These are phyloP conservation scores for Sturmia bella DNA, from an alignment of 2,888 invertebrate species.

Conservation along the genomic window DNA sequence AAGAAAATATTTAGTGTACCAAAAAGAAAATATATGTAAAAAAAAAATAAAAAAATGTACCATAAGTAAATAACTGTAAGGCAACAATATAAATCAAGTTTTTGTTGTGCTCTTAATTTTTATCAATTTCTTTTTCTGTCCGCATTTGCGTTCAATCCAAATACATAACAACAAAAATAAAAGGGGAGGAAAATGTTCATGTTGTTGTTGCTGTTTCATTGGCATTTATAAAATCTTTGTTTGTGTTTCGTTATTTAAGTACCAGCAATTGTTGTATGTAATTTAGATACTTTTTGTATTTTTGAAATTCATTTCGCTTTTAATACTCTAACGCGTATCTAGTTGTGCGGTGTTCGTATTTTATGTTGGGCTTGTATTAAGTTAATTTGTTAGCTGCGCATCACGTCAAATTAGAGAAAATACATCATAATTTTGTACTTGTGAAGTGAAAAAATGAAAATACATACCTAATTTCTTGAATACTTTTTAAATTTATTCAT, in stretches of 20 bases:
- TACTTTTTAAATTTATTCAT: constrained; percentile 11
- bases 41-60: too few relatives aligned
- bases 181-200: constrained; percentile 6
- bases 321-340: constrained; percentile 49
- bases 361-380: constrained; percentile 47
- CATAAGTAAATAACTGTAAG: too few relatives aligned
- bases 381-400: constrained; percentile 59
- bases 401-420: constrained; percentile 42
- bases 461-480: constrained; percentile 12
- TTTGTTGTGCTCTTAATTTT: constrained; percentile 58
- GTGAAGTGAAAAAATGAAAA: constrained; percentile 34
- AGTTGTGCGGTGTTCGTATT: constrained; percentile 21
- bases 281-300: constrained; percentile 34
- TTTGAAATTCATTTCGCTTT: constrained; percentile 62
- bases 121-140: constrained; percentile 17
- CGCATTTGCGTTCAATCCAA: not conserved
- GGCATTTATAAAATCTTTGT: constrained; percentile 24
- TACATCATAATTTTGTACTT: constrained; percentile 4
- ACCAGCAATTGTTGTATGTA: constrained; percentile 15
- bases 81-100: not conserved
- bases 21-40: too few relatives aligned
- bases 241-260: constrained; percentile 6
- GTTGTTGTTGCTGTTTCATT: constrained; percentile 44
- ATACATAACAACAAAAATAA: constrained; percentile 21
- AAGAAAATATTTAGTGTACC: too few relatives aligned